Base-by-base conservation (phyloP, 2,797 vertebrate genomes). In the Leucoraja ocellata region DNA sequence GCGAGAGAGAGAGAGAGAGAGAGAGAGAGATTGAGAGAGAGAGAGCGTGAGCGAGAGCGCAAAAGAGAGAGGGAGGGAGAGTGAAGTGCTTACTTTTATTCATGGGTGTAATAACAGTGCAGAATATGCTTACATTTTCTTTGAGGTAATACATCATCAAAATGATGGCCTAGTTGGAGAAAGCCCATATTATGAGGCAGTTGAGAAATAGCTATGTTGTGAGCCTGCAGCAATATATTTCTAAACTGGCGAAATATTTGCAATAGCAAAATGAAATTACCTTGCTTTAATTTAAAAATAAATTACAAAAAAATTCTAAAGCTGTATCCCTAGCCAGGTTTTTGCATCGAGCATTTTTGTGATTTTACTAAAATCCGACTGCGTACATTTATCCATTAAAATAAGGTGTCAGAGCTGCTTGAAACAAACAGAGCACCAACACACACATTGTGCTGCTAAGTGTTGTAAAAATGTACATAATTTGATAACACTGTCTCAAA, bases 71-170 rank as follows among this genome's bases (percentile, higher is more conserved):
- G 68, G 61, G 93, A 94, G 93, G 93, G 93, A 86, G 80, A 94
- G 93, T 93, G 94, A 94, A 94, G 94, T 94, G 95, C 95, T 73
- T 46, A 39, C 94, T 91, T 91, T 92, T 92, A 92, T 92, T 92
- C 90, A 92, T 92, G 90, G 90, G 90, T 92, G 90, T 76, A 92
- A 92, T 92, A 92, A 92, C 90, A 28, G 90, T 76, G 65, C 46
- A 76, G 90, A 92, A 92, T 92, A 92, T 92, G 90, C 90, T 92
- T 92, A 92, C 90, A 76, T 92, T 92, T 92, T 76, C 90, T 76
- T 92, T 76, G 90, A 92, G 90, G 90, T 92, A 92, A 92, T 92
- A 92, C 90, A 92, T 92, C 90, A 92, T 74, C 90, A 92, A 92
- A 92, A 76, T 92, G 90, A 92, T 76, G 90, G 90, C 90, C 90